phyloP scores from a whole-genome alignment of 2,888 invertebrate genomes.

The Drosophila mimica region DNA sequence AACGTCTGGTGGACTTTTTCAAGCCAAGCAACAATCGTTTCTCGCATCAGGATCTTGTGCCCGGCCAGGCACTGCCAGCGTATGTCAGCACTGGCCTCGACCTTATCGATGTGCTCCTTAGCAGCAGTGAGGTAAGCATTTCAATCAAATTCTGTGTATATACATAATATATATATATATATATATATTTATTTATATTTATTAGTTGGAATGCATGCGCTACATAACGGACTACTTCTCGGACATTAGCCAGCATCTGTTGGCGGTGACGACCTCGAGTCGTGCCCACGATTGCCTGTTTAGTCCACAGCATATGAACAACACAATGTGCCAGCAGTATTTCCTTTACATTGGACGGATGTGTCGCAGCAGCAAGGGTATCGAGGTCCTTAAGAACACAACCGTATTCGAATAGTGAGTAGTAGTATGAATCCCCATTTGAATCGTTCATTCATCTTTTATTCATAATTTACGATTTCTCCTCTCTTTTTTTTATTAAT shows the following conservation, averaged over 20 bases:
- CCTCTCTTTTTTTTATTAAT: not conserved
- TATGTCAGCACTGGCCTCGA: constrained; percentile 84
- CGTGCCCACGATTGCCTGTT: constrained; percentile 94
- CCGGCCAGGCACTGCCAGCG: constrained; percentile 81
- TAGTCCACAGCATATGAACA: constrained; percentile 94
- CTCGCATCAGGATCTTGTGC: constrained; percentile 91
- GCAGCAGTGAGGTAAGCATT: constrained; percentile 76
- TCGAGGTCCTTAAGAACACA: constrained; percentile 90
- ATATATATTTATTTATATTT: not conserved
- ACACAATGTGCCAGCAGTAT: constrained; percentile 96
- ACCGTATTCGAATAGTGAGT: constrained; percentile 91
- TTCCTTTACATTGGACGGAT: constrained; percentile 96
- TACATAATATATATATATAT: not conserved
- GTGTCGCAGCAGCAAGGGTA: constrained; percentile 89
- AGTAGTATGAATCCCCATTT: constrained; percentile 51
- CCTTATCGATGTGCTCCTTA: constrained; percentile 83
- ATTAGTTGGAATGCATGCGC: constrained; percentile 88
- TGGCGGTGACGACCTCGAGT: constrained; percentile 89
- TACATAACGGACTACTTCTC: constrained; percentile 91
- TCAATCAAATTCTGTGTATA: no score
- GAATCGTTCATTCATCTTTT: not conserved
- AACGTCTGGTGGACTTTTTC: constrained; percentile 92
- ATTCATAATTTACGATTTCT: not conserved
- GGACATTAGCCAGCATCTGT: constrained; percentile 91
- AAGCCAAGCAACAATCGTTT: constrained; percentile 95